Percentiles rank a stretch among this genome's conserved stretches.
phyloP scores from a whole-genome alignment of 2,113 vertebrate species.

The Cyprinus carpio region DNA sequence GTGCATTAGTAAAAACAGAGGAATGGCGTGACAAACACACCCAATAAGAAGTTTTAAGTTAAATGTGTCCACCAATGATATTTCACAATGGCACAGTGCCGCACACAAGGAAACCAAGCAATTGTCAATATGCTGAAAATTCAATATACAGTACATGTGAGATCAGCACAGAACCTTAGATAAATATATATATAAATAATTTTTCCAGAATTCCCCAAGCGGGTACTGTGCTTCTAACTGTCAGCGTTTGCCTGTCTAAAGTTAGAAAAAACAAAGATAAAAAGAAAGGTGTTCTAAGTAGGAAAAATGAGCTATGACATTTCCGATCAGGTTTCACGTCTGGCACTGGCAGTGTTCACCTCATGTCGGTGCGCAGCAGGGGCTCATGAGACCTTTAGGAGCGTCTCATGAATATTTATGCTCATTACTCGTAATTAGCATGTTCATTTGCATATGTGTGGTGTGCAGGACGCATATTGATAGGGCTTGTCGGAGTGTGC shows the following conservation, averaged over 20 bases:
- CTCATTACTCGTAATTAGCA: conserved; percentile 75
- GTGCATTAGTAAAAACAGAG: neutral
- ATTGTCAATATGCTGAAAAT: neutral
- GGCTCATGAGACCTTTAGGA: conserved; percentile 63
- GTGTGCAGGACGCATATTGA: conserved; percentile 70
- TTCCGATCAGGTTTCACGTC: conserved; percentile 5
- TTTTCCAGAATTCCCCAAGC: neutral
- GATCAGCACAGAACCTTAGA: neutral
- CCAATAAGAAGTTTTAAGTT: neutral
- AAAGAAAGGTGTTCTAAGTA: conserved; percentile 18
- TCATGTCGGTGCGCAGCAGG: conserved; percentile 55
- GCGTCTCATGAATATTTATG: conserved; percentile 76
- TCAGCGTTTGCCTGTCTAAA: neutral
- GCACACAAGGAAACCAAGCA: neutral
- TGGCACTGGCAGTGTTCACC: conserved; percentile 50
- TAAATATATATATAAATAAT: neutral
- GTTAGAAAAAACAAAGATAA: neutral
- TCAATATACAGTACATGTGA: neutral
- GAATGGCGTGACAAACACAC: neutral
- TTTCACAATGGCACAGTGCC: neutral
- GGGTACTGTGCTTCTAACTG: neutral
- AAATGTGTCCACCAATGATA: neutral
- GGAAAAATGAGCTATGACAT: conserved; percentile 31
- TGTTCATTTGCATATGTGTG: conserved; percentile 73
- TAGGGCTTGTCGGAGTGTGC: conserved; percentile 19